Evolutionary conservation across 1,140 invertebrate species (phyloP).

Genomic region (Drosophila oshimai): DNA sequence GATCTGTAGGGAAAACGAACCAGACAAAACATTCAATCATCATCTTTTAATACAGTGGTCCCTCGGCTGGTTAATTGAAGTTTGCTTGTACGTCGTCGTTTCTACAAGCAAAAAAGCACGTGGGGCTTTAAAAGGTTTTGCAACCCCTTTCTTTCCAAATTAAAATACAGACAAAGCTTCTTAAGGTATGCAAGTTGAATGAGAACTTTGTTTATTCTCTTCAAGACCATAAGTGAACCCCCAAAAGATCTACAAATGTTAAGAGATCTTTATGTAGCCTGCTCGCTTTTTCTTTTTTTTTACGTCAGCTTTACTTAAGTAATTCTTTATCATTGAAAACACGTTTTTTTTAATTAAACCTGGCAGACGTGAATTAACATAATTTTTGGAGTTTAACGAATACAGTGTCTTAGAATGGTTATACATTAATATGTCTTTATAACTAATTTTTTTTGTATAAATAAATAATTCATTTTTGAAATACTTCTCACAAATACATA

Average conservation of each 20-base stretch:
- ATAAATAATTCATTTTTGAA: background rate
- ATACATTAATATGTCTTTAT: too few species aligned
- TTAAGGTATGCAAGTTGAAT: background rate
- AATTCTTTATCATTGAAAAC: conserved; percentile 5
- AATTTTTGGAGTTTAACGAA: background rate
- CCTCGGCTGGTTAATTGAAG: too few species aligned
- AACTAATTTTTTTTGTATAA: too few species aligned
- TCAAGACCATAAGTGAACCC: background rate
- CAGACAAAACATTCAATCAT: conserved; percentile 14
- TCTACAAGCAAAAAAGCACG: too few species aligned
- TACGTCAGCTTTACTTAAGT: conserved; percentile 7
- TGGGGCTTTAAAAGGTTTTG: background rate
- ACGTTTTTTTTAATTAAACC: conserved; percentile 11
- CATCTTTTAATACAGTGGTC: background rate
- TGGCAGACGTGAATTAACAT: conserved; percentile 24
- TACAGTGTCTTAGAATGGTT: too few species aligned
- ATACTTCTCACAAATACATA: too few species aligned
- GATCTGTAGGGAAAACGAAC: background rate
- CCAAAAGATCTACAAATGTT: background rate
- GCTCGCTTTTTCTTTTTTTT: background rate
- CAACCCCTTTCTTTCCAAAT: conserved; percentile 5
- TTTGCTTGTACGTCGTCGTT: too few species aligned
- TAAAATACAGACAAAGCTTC: background rate
- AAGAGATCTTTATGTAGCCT: background rate
- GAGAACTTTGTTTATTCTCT: background rate